phyloP scores from a whole-genome alignment of 2,888 invertebrate genomes.

The Gisinianus flammeolus region DNA sequence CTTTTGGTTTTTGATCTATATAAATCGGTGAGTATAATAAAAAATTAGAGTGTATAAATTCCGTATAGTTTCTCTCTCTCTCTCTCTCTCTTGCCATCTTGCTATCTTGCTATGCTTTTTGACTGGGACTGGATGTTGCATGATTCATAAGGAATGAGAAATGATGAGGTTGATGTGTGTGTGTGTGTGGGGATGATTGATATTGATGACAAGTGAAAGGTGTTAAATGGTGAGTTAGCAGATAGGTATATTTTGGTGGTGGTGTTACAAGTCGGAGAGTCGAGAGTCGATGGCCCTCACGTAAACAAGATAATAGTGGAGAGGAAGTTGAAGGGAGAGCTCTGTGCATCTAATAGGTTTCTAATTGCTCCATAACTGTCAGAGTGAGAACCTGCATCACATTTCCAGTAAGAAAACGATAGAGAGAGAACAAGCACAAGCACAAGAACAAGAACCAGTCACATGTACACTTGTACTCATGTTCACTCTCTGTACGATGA shows the following conservation, averaged over 20 bases:
- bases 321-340: slow-evolving; percentile 37
- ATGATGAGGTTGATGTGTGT: slow-evolving; percentile 1
- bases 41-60: too few relatives aligned
- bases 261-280: slow-evolving; percentile 30
- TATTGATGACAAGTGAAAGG: slow-evolving; percentile 36
- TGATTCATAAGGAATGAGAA: slow-evolving; percentile 13
- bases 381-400: slow-evolving; percentile 49
- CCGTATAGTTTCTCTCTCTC: background rate
- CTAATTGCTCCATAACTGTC: slow-evolving; percentile 51
- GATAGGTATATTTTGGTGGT: slow-evolving; percentile 34
- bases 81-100: too few relatives aligned
- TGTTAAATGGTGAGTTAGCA: slow-evolving; percentile 34
- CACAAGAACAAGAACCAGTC: background rate
- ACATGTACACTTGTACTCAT: too few relatives aligned
- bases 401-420: slow-evolving; percentile 19
- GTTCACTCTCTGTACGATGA: too few relatives aligned
- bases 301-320: slow-evolving; percentile 38
- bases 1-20: too few relatives aligned
- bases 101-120: too few relatives aligned
- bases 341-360: slow-evolving; percentile 48
- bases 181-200: slow-evolving; percentile 10
- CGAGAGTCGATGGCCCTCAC: background rate
- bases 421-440: background rate
- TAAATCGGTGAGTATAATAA: too few relatives aligned
- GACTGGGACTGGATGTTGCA: too few relatives aligned